Conservation (phyloP, 2,888 invertebrate genomes). For the Chalcis sispes region DNA sequence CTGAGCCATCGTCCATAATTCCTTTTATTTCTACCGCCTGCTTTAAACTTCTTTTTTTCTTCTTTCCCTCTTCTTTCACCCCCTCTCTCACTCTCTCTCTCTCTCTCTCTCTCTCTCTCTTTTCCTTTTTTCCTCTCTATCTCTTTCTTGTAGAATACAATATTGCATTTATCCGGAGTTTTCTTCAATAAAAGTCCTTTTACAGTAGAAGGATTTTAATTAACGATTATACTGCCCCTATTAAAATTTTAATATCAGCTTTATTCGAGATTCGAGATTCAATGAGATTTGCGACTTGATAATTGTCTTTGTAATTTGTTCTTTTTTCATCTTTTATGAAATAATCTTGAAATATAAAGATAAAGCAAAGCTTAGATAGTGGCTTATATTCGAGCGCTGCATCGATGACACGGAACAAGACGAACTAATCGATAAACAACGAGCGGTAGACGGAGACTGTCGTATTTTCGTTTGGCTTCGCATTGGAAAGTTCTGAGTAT, state of each 20-base stretch:
- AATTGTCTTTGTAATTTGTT: neutral
- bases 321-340: neutral
- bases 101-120: too few relatives aligned
- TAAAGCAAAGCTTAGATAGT: neutral
- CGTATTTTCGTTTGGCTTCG: constrained; percentile 38
- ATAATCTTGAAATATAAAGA: constrained; percentile 16
- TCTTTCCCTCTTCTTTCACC: too few relatives aligned
- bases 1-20: neutral
- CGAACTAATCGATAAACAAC: constrained; percentile 41
- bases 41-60: too few relatives aligned
- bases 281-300: too few relatives aligned
- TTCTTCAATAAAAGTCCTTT: too few relatives aligned
- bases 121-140: too few relatives aligned
- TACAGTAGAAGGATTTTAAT: too few relatives aligned
- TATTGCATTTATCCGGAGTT: neutral
- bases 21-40: constrained; percentile 4
- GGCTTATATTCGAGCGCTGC: neutral
- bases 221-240: too few relatives aligned
- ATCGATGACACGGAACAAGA: constrained; percentile 18
- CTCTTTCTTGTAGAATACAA: neutral
- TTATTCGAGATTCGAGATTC: too few relatives aligned
- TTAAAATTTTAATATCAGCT: too few relatives aligned
- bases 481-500: constrained; percentile 53
- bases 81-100: too few relatives aligned
- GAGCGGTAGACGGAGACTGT: constrained; percentile 39